Conservation (phyloP, 2,888 invertebrate genomes). For the Acanthosepion pharaonis region DNA sequence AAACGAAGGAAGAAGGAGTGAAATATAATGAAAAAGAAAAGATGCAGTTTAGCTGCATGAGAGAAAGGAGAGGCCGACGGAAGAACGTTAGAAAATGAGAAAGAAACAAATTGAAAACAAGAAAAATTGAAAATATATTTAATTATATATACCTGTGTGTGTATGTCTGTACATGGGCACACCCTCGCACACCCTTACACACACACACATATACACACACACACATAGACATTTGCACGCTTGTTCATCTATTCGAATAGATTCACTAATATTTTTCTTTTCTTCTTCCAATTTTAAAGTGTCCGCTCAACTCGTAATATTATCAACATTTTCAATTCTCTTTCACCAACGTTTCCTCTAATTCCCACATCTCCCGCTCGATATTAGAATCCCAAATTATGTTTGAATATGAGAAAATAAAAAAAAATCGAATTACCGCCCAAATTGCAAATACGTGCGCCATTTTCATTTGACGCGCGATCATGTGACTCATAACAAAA, state of each 20-base stretch:
- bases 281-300: background rate
- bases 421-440: background rate
- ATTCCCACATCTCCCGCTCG: background rate
- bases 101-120: too few species aligned
- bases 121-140: background rate
- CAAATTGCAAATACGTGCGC: background rate
- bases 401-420: slow-evolving; percentile 33
- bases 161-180: background rate
- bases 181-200: background rate
- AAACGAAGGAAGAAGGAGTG: too few species aligned
- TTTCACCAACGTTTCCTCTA: background rate
- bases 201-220: background rate
- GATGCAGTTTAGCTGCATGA: too few species aligned
- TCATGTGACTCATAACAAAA: background rate
- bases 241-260: background rate
- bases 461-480: background rate
- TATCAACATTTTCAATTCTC: slow-evolving; percentile 10
- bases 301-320: slow-evolving; percentile 7
- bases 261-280: background rate
- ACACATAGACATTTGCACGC: background rate
- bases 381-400: slow-evolving; percentile 12
- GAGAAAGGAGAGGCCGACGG: too few species aligned
- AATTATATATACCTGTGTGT: background rate
- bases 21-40: too few species aligned
- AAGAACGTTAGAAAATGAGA: too few species aligned